A percentile compares a stretch with the other conserved stretches of the same genome.
Conservation (phyloP, 2,888 invertebrate species). For the Volucella bombylans region DNA sequence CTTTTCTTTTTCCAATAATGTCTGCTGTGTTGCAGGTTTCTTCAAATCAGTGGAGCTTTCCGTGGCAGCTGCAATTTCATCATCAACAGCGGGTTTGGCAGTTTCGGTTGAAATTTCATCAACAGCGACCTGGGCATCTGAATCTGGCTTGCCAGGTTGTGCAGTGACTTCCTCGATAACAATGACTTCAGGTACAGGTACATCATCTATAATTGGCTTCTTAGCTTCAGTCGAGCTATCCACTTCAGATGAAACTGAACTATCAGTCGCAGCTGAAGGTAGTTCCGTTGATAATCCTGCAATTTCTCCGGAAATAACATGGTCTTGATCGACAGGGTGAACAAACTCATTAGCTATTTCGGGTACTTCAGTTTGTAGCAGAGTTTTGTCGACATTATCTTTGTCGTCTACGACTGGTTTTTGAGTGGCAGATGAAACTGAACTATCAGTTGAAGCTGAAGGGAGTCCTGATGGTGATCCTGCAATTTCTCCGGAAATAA, state of each 20-base stretch:
- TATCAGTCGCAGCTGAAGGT: constrained; percentile 8
- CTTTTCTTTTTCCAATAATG: constrained; percentile 49
- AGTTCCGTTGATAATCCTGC: constrained; percentile 11
- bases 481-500: constrained; percentile 7
- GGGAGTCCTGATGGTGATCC: constrained; percentile 19
- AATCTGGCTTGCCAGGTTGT: constrained; percentile 65
- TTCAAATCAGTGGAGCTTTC: constrained; percentile 16
- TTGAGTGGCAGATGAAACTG: constrained; percentile 54
- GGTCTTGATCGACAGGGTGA: constrained; percentile 51
- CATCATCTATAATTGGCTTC: constrained; percentile 50
- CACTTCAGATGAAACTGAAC: constrained; percentile 45
- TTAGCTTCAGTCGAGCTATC: constrained; percentile 62
- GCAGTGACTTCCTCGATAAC: constrained; percentile 30
- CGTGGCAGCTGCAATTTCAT: constrained; percentile 9
- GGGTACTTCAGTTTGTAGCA: constrained; percentile 35
- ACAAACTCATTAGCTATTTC: constrained; percentile 27
- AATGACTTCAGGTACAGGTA: constrained; percentile 3
- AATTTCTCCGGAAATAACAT: constrained; percentile 9
- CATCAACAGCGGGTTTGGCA: constrained; percentile 44
- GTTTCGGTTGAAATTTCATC: constrained; percentile 32
- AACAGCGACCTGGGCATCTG: constrained; percentile 67
- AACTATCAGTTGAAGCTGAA: constrained; percentile 3
- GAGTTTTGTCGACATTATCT: not conserved
- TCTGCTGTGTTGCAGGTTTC: constrained; percentile 62
- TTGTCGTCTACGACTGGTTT: constrained; percentile 46